Percentiles rank a stretch among this genome's conserved stretches.
These are phyloP conservation scores for Guaruba guarouba DNA, from an alignment of 2,113 vertebrate genomes.

Conservation along the genomic window DNA sequence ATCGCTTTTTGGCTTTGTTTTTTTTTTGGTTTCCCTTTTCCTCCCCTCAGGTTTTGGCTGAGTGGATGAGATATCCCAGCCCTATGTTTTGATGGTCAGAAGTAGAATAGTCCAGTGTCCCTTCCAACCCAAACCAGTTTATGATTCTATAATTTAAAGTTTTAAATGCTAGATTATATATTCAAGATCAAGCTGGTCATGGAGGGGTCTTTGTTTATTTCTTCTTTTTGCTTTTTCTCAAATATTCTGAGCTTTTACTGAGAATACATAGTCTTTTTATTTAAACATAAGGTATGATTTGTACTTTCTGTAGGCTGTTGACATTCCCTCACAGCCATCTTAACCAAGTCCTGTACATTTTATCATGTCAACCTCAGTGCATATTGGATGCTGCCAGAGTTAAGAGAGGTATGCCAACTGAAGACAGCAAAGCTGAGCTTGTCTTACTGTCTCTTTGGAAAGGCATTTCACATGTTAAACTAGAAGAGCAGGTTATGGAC, in stretches of 20 bases:
- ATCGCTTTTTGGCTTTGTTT: background rate
- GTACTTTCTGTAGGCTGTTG: background rate
- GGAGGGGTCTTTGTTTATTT: background rate
- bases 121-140: background rate
- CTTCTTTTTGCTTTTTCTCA: background rate
- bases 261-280: background rate
- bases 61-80: background rate
- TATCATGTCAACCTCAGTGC: background rate
- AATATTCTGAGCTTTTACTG: background rate
- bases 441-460: background rate
- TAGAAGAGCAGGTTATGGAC: background rate
- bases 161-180: background rate
- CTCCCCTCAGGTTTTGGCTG: background rate
- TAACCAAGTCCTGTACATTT: background rate
- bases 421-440: background rate
- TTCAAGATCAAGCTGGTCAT: background rate
- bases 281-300: background rate
- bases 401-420: background rate
- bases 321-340: background rate
- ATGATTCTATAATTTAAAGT: background rate
- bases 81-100: background rate
- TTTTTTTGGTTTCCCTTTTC: accelerated
- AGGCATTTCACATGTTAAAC: background rate
- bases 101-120: background rate
- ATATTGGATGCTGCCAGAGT: too few relatives aligned